phyloP scores from a whole-genome alignment of 2,888 invertebrate genomes.

The Drosophila anceps region DNA sequence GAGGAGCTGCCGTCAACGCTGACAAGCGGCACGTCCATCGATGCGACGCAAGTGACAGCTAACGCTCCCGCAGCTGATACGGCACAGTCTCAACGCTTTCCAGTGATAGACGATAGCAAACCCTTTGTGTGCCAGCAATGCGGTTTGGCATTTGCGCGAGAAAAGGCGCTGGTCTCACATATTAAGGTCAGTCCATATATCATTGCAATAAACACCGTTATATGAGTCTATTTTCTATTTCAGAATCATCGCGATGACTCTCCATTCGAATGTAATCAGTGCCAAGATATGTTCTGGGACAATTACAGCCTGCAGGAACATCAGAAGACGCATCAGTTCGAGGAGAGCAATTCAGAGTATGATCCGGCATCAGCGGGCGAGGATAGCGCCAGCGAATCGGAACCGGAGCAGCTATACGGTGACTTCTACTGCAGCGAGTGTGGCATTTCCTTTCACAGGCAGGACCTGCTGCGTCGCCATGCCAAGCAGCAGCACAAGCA shows the following conservation, averaged over 20 bases:
- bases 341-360: conserved; percentile 85
- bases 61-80: conserved; percentile 11
- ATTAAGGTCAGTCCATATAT: conserved; percentile 86
- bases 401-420: conserved; percentile 87
- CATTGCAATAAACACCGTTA: neutral
- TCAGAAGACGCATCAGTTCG: conserved; percentile 87
- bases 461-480: conserved; percentile 91
- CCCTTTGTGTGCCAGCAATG: conserved; percentile 93
- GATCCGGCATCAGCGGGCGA: conserved; percentile 83
- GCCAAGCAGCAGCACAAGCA: conserved; percentile 86
- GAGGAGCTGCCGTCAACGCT: conserved; percentile 48
- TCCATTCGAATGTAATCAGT: conserved; percentile 91
- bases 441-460: conserved; percentile 91
- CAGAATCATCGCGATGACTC: conserved; percentile 92
- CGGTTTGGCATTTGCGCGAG: conserved; percentile 91
- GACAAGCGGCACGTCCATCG: conserved; percentile 18
- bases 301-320: conserved; percentile 87
- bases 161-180: conserved; percentile 93
- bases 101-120: conserved; percentile 89
- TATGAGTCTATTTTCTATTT: neutral
- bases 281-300: conserved; percentile 94
- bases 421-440: conserved; percentile 90
- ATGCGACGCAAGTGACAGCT: conserved; percentile 23
- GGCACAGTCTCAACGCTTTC: conserved; percentile 83
- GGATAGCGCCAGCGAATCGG: conserved; percentile 86